phyloP scores from a whole-genome alignment of 2,888 invertebrate species.

The Hirtodrosophila confusa region DNA sequence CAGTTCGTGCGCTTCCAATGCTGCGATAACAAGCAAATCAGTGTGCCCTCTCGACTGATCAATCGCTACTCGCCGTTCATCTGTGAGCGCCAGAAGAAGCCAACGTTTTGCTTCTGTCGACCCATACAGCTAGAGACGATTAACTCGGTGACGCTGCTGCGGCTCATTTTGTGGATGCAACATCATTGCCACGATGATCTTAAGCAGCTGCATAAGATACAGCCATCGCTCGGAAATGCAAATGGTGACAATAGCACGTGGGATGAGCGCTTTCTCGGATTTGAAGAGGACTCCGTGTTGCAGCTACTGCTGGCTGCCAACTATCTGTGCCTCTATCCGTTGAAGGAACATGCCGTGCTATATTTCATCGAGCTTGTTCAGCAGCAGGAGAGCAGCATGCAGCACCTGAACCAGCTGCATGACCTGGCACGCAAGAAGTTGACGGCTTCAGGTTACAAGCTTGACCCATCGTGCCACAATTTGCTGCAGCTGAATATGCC shows the following conservation, averaged over 20 bases:
- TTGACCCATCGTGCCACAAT: not conserved
- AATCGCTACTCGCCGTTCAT: conserved; percentile 35
- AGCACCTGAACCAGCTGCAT: not conserved
- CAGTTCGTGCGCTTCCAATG: conserved; percentile 37
- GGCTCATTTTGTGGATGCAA: conserved; percentile 51
- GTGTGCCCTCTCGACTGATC: conserved; percentile 39
- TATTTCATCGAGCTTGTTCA: conserved; percentile 32
- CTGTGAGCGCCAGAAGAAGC: conserved; percentile 10
- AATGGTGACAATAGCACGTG: conserved; percentile 13
- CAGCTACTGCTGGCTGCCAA: conserved; percentile 49
- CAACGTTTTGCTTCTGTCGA: conserved; percentile 1
- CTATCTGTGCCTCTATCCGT: conserved; percentile 33
- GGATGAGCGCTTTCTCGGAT: conserved; percentile 43
- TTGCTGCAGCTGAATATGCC: not conserved
- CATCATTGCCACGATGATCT: conserved; percentile 35
- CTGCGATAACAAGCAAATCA: conserved; percentile 38
- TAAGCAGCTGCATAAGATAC: not conserved
- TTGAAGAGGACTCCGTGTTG: conserved; percentile 23
- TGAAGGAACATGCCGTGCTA: conserved; percentile 29
- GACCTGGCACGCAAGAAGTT: not conserved
- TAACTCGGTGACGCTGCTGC: conserved; percentile 31
- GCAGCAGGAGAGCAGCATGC: conserved; percentile 1
- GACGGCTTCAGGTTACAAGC: not conserved
- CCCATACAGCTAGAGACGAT: conserved; percentile 35
- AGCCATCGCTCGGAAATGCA: conserved; percentile 11